Evolutionary conservation across 2,113 vertebrate species (phyloP).

Genomic region (Thymallus thymallus): DNA sequence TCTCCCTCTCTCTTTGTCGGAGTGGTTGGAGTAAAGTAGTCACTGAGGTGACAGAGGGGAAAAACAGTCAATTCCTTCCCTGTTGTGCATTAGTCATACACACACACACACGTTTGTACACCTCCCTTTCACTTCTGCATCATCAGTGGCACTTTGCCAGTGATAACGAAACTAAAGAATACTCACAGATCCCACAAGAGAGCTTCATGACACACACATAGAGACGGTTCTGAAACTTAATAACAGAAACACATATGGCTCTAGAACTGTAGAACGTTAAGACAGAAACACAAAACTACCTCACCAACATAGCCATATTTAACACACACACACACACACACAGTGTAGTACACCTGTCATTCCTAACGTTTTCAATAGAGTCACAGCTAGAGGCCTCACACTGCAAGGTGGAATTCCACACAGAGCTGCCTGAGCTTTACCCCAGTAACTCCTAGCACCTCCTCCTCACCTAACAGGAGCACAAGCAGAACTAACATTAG

Average conservation of each 20-base stretch:
- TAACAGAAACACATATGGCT: neutral
- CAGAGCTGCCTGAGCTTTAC: conserved; percentile 15
- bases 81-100: conserved; percentile 38
- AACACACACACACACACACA: conserved; percentile 14
- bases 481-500: too few relatives aligned
- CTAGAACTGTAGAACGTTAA: neutral
- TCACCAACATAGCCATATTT: neutral
- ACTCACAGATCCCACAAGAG: too few relatives aligned
- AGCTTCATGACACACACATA: too few relatives aligned
- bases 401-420: conserved; percentile 49
- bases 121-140: too few relatives aligned
- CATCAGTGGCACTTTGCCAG: too few relatives aligned
- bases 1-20: neutral
- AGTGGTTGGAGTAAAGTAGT: conserved; percentile 16
- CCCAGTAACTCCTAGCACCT: conserved; percentile 2
- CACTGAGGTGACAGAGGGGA: conserved; percentile 22
- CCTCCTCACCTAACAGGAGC: neutral
- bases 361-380: too few relatives aligned
- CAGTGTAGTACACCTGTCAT: too few relatives aligned
- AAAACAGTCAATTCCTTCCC: too few relatives aligned
- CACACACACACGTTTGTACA: conserved; percentile 16
- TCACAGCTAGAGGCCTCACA: conserved; percentile 20
- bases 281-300: neutral
- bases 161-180: too few relatives aligned
- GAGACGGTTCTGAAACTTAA: too few relatives aligned